A percentile compares a stretch with the other conserved stretches of the same genome.
Conservation (phyloP, 2,888 invertebrate species). For the Pterobdella sp. region DNA sequence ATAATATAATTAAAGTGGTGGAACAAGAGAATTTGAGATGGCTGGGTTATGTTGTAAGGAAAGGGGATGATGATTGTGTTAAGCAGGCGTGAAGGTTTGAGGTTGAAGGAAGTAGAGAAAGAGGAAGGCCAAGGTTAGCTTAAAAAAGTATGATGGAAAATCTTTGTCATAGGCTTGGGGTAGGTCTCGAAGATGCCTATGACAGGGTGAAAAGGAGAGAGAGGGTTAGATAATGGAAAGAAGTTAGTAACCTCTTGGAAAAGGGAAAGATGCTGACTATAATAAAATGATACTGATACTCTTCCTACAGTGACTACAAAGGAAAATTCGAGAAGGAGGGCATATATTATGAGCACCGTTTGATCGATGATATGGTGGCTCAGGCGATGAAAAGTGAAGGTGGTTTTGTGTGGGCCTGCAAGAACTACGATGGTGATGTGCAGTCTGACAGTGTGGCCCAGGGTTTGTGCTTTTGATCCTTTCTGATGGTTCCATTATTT, state of each 20-base stretch:
- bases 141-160: too few relatives aligned
- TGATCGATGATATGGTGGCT: constrained; percentile 99
- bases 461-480: constrained; percentile 55
- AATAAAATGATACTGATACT: too few relatives aligned
- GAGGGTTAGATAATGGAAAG: neutral
- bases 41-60: too few relatives aligned
- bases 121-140: neutral
- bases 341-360: constrained; percentile 94
- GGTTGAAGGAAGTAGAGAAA: too few relatives aligned
- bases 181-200: too few relatives aligned
- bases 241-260: too few relatives aligned
- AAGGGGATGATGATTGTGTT: too few relatives aligned
- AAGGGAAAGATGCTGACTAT: too few relatives aligned
- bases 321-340: constrained; percentile 70
- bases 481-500: too few relatives aligned
- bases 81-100: too few relatives aligned
- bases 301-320: constrained; percentile 65
- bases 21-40: too few relatives aligned
- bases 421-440: constrained; percentile 98
- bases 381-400: constrained; percentile 95
- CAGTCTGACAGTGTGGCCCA: constrained; percentile 97
- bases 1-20: neutral
- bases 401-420: constrained; percentile 98
- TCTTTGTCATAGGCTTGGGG: too few relatives aligned
- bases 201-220: neutral